Evolutionary conservation across 2,888 invertebrate genomes (phyloP).

Genomic region (Mesochorus sp.): DNA sequence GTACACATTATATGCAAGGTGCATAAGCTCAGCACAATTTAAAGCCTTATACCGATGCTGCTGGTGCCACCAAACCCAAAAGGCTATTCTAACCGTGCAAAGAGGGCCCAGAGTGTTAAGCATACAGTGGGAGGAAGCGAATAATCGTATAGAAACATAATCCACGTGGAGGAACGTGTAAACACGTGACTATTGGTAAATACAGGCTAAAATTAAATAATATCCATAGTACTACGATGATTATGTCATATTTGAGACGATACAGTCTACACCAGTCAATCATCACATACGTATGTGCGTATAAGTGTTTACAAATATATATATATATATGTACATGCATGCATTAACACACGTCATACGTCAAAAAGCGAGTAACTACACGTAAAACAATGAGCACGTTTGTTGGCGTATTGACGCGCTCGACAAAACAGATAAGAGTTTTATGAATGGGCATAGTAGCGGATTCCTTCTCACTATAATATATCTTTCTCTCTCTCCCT

Average conservation of each 20-base stretch:
- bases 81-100: no score
- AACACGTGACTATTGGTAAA: background rate
- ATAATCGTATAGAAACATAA: no score
- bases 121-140: no score
- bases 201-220: background rate
- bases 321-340: slow-evolving; percentile 1
- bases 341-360: slow-evolving; percentile 19
- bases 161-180: background rate
- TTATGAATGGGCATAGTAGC: slow-evolving; percentile 65
- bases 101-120: no score
- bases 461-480: slow-evolving; percentile 46
- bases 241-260: no score
- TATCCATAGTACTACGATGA: background rate
- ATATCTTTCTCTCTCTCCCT: slow-evolving; percentile 12
- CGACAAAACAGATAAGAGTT: slow-evolving; percentile 61
- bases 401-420: slow-evolving; percentile 41
- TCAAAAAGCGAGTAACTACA: slow-evolving; percentile 18
- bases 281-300: background rate
- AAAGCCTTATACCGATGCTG: no score
- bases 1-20: no score
- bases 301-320: slow-evolving; percentile 7
- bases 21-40: no score
- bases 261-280: background rate
- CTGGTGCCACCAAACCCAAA: no score
- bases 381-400: slow-evolving; percentile 46